Evolutionary conservation across 2,113 vertebrate genomes (phyloP).

Genomic region (Neodon shergylaensis): DNA sequence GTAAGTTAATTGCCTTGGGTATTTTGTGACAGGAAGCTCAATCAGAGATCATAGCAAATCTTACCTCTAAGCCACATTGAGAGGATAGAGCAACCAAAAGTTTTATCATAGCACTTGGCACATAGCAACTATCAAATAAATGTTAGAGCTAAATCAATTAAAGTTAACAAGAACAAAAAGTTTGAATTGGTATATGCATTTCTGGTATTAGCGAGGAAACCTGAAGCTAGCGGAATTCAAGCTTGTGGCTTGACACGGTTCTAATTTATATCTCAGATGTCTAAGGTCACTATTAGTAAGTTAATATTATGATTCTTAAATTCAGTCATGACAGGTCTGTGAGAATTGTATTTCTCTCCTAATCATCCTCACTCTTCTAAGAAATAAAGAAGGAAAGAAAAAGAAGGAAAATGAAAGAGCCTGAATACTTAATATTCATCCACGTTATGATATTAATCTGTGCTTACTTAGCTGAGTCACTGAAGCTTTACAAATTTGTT

Average conservation of each 20-base stretch:
- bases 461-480: background rate
- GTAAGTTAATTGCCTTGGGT: background rate
- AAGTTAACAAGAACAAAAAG: background rate
- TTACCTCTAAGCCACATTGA: background rate
- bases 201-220: background rate
- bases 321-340: background rate
- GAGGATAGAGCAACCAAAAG: background rate
- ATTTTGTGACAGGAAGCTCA: background rate
- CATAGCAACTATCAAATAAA: background rate
- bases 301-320: conserved; percentile 27
- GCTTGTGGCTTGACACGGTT: background rate
- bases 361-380: background rate
- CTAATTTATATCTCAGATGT: background rate
- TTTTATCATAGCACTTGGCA: background rate
- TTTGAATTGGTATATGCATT: background rate
- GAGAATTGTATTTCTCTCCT: conserved; percentile 4
- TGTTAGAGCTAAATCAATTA: background rate
- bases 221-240: background rate
- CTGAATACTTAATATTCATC: background rate
- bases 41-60: background rate
- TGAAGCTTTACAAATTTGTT: conserved; percentile 41
- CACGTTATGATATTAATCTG: background rate
- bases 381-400: background rate
- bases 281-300: background rate
- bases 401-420: background rate